phyloP scores from a whole-genome alignment of 2,797 vertebrate species.

The Mallotus villosus region DNA sequence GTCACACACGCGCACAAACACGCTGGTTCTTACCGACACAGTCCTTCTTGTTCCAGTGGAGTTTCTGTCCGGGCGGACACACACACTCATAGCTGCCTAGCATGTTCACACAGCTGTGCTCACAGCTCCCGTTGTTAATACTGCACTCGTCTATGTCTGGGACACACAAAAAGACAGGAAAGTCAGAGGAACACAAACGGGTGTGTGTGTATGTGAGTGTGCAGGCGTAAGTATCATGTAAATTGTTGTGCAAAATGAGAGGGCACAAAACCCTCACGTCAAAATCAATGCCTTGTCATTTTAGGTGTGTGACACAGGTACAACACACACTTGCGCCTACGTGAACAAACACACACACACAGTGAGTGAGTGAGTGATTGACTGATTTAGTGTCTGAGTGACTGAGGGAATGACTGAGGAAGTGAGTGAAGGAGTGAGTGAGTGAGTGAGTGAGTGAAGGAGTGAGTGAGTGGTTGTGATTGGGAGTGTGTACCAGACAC shows the following conservation, averaged over 20 bases:
- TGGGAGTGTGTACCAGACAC: constrained; percentile 23
- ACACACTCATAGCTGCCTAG: constrained; percentile 88
- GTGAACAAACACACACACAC: background rate
- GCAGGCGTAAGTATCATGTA: background rate
- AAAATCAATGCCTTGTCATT: background rate
- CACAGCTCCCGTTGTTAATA: constrained; percentile 89
- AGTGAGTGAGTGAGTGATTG: constrained; percentile 5
- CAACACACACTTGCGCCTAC: background rate
- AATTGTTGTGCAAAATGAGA: too few species aligned
- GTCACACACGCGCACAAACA: constrained; percentile 6
- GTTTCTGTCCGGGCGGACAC: constrained; percentile 84
- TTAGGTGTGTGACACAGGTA: constrained; percentile 22
- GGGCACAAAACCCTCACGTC: background rate
- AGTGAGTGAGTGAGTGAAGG: background rate
- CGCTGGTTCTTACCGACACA: constrained; percentile 82
- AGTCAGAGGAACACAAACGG: constrained; percentile 8
- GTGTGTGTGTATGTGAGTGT: background rate
- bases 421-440: background rate
- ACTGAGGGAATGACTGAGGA: background rate
- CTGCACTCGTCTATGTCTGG: constrained; percentile 97
- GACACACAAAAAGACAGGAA: constrained; percentile 23
- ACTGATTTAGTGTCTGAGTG: background rate
- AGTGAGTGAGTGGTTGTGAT: background rate
- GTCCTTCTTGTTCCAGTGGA: constrained; percentile 97
- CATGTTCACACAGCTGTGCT: constrained; percentile 86